phyloP scores from a whole-genome alignment of 2,797 vertebrate species.

The Sciurus vulgaris region DNA sequence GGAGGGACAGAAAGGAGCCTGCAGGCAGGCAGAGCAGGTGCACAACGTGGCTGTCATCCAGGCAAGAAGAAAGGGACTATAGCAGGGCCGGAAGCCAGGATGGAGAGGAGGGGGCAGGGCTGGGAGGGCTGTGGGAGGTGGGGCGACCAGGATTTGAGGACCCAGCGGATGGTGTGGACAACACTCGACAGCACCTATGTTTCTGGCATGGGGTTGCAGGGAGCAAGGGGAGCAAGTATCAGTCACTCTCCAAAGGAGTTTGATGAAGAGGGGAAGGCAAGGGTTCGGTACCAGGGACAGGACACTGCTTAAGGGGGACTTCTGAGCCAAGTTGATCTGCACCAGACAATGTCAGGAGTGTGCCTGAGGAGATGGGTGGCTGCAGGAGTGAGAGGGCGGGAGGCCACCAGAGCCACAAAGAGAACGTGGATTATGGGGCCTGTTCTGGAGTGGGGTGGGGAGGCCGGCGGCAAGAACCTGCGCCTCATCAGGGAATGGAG shows the following conservation, averaged over 20 bases:
- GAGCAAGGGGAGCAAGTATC: not conserved
- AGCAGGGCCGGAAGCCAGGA: accelerated
- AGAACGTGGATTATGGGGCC: not conserved
- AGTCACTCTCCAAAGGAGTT: not conserved
- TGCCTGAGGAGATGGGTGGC: not conserved
- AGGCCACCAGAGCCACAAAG: not conserved
- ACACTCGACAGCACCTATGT: not conserved
- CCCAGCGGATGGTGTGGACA: not conserved
- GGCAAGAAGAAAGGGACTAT: not conserved
- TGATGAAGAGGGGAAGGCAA: not conserved
- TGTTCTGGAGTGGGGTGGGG: not conserved
- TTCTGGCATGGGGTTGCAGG: not conserved
- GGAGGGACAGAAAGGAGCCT: not conserved
- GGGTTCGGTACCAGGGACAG: not conserved
- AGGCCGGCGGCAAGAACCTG: not conserved
- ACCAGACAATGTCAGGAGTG: not conserved
- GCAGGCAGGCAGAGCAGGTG: not conserved
- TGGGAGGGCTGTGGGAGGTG: not conserved
- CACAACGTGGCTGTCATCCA: not conserved
- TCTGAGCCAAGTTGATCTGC: accelerated
- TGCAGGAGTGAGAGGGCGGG: not conserved
- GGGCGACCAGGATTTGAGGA: accelerated
- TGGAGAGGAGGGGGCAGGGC: accelerated
- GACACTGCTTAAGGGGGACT: not conserved
- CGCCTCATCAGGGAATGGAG: not conserved